Percentiles rank a stretch among this genome's conserved stretches.
Conservation (phyloP, 64 coral and sea anemone species). For the Montipora capricornis region DNA sequence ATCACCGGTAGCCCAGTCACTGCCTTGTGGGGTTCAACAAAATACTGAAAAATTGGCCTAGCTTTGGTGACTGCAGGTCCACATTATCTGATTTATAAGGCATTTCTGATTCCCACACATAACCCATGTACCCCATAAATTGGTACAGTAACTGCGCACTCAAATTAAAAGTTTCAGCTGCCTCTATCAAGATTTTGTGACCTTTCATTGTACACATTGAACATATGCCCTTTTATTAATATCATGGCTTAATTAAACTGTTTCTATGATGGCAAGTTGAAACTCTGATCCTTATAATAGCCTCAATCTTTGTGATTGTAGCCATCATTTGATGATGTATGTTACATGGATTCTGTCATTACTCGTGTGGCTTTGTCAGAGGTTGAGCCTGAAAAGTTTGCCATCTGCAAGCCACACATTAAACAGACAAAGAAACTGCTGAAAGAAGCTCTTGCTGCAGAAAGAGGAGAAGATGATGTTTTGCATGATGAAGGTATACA, state of each 20-base stretch:
- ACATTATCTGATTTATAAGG: no score
- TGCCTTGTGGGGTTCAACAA: background rate
- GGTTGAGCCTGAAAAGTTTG: slow-evolving; percentile 62
- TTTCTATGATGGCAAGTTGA: no score
- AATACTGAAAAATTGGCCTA: no score
- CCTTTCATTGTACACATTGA: background rate
- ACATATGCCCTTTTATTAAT: background rate
- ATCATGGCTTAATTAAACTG: no score
- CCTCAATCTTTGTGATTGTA: background rate
- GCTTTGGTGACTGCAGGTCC: no score
- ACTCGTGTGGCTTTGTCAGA: slow-evolving; percentile 80
- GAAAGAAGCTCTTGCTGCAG: slow-evolving; percentile 84
- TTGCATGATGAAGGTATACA: slow-evolving; percentile 54
- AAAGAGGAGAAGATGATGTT: slow-evolving; percentile 72
- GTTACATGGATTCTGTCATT: slow-evolving; percentile 83
- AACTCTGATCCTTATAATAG: background rate
- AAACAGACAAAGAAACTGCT: slow-evolving; percentile 89
- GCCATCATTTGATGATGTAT: slow-evolving; percentile 94
- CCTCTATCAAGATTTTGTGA: background rate
- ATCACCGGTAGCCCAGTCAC: background rate
- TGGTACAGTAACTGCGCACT: no score
- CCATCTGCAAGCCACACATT: slow-evolving; percentile 64
- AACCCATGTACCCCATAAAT: no score
- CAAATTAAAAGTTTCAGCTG: background rate
- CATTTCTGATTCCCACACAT: no score